phyloP scores from a whole-genome alignment of 2,113 vertebrate species.

The Emydocephalus ijimae region DNA sequence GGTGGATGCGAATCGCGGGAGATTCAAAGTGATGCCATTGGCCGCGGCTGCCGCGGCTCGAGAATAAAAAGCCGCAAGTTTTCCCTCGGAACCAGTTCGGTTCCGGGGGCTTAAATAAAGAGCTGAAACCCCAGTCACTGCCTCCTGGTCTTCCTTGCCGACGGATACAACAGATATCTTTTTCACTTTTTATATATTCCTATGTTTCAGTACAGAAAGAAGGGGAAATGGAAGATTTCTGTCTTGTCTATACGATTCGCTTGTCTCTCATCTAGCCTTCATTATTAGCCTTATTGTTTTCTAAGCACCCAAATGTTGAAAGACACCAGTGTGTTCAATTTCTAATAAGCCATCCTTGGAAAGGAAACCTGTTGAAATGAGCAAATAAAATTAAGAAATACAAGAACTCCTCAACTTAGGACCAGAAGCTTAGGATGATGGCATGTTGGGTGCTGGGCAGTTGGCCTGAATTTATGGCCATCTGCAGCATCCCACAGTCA shows the following conservation, averaged over 20 bases:
- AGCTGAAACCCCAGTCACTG: no score
- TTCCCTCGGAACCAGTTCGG: no score
- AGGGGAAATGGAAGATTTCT: not conserved
- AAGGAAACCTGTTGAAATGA: not conserved
- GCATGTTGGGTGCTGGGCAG: no score
- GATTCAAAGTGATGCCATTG: no score
- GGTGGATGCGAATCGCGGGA: no score
- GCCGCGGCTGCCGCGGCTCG: no score
- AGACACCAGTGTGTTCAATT: not conserved
- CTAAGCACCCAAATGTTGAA: not conserved
- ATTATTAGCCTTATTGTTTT: not conserved
- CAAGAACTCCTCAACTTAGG: not conserved
- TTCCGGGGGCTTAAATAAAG: no score
- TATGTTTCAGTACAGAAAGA: not conserved
- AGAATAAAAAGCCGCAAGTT: no score
- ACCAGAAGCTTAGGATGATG: not conserved
- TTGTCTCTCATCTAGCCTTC: not conserved
- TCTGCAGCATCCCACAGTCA: no score
- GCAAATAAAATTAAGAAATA: not conserved
- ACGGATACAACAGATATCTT: no score
- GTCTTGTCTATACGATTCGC: not conserved
- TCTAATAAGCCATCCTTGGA: not conserved
- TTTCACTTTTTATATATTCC: not conserved
- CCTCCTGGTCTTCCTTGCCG: no score
- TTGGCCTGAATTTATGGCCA: no score